These are phyloP conservation scores for Trichosurus vulpecula DNA, from an alignment of 2,797 vertebrate genomes.

Conservation along the genomic window DNA sequence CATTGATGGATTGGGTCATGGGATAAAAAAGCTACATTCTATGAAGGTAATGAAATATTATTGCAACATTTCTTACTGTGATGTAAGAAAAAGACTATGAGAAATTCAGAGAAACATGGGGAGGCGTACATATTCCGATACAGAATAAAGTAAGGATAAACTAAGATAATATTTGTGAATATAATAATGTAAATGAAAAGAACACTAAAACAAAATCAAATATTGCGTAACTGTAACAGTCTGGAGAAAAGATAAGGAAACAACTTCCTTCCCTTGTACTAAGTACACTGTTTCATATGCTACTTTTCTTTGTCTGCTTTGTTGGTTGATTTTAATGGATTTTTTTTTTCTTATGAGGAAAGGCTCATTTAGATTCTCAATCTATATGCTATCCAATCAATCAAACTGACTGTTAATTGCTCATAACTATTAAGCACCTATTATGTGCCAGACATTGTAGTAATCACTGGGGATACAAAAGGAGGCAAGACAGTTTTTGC, in stretches of 20 bases:
- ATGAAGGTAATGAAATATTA: neutral
- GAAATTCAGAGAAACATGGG: neutral
- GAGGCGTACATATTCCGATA: neutral
- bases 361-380: neutral
- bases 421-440: neutral
- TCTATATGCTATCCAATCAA: neutral
- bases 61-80: neutral
- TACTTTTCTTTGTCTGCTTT: neutral
- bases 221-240: neutral
- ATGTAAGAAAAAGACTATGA: neutral
- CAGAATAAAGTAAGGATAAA: neutral
- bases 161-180: neutral
- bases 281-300: neutral
- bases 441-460: neutral
- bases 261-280: neutral
- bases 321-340: neutral
- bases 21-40: neutral
- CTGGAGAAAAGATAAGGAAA: neutral
- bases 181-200: neutral
- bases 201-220: neutral
- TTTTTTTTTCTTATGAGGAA: neutral
- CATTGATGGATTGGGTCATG: neutral
- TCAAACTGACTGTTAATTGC: neutral
- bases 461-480: neutral
- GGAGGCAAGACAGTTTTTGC: neutral